A percentile compares a stretch with the other conserved stretches of the same genome.
Conservation (phyloP, 37 sponge, comb jelly and placozoan species). For the Petrosia ficiformis region DNA sequence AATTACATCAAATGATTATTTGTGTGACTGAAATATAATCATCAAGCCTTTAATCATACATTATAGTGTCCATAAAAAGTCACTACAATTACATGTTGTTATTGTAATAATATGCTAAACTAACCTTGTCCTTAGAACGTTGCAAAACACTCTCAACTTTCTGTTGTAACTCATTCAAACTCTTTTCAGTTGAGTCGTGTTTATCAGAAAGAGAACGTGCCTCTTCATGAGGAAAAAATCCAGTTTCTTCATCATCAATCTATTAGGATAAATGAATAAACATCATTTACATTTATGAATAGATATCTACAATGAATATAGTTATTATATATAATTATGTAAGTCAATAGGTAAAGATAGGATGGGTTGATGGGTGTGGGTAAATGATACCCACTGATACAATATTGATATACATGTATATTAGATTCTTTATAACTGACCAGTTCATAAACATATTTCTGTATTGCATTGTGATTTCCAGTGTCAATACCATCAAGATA, state of each 20-base stretch:
- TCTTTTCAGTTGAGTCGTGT: constrained; percentile 30
- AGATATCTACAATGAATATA: too few relatives aligned
- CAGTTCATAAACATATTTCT: constrained; percentile 32
- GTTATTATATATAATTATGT: too few relatives aligned
- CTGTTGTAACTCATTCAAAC: constrained; percentile 43
- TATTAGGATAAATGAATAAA: neutral
- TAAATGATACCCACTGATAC: too few relatives aligned
- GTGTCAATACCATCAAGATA: constrained; percentile 21
- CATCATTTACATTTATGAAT: too few relatives aligned
- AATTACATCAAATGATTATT: too few relatives aligned
- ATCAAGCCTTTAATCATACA: too few relatives aligned
- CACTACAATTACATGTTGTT: neutral
- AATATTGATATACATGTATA: neutral
- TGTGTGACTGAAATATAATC: too few relatives aligned
- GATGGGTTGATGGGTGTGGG: too few relatives aligned
- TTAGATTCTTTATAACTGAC: neutral
- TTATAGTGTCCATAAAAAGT: too few relatives aligned
- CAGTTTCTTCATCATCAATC: constrained; percentile 36
- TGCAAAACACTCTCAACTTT: constrained; percentile 37
- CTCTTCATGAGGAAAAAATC: constrained; percentile 56
- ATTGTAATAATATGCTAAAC: neutral
- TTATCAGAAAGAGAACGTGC: constrained; percentile 43
- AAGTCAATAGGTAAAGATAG: too few relatives aligned
- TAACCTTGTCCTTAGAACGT: constrained; percentile 16
- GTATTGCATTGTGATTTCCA: constrained; percentile 34